Conservation (phyloP, 1,140 invertebrate species). For the Periplaneta americana region DNA sequence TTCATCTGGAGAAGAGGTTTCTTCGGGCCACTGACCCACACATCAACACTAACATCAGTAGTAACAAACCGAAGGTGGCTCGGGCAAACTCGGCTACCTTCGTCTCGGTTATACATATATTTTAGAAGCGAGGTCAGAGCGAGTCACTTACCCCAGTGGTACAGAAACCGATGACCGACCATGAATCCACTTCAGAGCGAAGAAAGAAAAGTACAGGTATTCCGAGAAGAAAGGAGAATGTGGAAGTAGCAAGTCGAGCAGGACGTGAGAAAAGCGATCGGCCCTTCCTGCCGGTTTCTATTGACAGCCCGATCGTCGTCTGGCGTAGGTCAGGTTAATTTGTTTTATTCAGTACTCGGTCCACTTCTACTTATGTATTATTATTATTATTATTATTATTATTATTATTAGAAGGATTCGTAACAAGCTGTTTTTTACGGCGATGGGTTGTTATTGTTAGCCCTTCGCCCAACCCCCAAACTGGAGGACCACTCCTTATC, state of each 20-base stretch:
- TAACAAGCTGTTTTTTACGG: no score
- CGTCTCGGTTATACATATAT: not conserved
- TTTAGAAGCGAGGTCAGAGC: slow-evolving; percentile 13
- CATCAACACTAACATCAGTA: not conserved
- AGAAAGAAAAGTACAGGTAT: not conserved
- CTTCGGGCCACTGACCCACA: slow-evolving; percentile 20
- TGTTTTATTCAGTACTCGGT: no score
- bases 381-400: no score
- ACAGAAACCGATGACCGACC: slow-evolving; percentile 16
- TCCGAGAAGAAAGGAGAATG: not conserved
- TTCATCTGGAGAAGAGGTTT: not conserved
- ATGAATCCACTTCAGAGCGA: not conserved
- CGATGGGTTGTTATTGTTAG: no score
- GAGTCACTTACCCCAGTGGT: slow-evolving; percentile 21
- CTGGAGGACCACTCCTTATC: no score
- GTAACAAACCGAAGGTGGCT: not conserved
- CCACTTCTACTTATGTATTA: no score
- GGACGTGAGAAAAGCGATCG: not conserved
- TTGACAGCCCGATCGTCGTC: no score
- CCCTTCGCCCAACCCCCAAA: no score
- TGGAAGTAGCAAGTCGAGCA: not conserved
- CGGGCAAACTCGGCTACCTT: slow-evolving; percentile 4
- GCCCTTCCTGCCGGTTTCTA: not conserved
- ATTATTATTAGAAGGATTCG: no score
- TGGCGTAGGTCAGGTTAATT: no score